Evolutionary conservation across 2,113 vertebrate genomes (phyloP).

Genomic region (Tichodroma muraria): DNA sequence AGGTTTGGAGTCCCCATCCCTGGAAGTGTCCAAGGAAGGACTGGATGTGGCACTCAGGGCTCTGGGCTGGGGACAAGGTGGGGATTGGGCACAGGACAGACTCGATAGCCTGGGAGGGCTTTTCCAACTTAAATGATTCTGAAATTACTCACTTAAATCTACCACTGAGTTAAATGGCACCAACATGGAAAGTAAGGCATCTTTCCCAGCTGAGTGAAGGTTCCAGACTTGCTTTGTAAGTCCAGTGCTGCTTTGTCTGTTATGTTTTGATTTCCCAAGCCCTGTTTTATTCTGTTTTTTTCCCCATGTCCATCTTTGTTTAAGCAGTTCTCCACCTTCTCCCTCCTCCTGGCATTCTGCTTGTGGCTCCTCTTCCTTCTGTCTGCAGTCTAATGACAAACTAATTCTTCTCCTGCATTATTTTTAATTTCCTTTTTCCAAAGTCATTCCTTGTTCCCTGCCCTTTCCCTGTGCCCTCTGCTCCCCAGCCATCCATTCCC

Average conservation of each 20-base stretch:
- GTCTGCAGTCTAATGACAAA: neutral
- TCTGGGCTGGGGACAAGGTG: neutral
- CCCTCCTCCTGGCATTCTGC: neutral
- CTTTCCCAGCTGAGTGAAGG: neutral
- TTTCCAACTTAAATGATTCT: neutral
- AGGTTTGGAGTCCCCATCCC: neutral
- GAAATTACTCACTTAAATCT: neutral
- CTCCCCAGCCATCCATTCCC: neutral
- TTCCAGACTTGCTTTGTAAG: neutral
- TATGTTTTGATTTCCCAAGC: neutral
- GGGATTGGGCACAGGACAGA: neutral
- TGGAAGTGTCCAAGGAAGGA: neutral
- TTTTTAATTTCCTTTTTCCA: neutral
- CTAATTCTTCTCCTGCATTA: neutral
- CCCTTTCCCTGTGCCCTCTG: neutral
- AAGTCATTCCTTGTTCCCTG: neutral
- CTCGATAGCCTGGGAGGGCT: fast-evolving
- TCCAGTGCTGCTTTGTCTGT: neutral
- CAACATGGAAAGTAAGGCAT: neutral
- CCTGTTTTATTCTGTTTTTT: neutral
- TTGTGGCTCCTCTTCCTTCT: neutral
- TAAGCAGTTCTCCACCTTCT: neutral
- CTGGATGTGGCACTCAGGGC: neutral
- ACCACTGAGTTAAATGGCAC: neutral
- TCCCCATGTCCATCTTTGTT: neutral